A percentile compares a stretch with the other conserved stretches of the same genome.
phyloP scores from a whole-genome alignment of 2,888 invertebrate genomes.

The Ichneumoninae sp. region DNA sequence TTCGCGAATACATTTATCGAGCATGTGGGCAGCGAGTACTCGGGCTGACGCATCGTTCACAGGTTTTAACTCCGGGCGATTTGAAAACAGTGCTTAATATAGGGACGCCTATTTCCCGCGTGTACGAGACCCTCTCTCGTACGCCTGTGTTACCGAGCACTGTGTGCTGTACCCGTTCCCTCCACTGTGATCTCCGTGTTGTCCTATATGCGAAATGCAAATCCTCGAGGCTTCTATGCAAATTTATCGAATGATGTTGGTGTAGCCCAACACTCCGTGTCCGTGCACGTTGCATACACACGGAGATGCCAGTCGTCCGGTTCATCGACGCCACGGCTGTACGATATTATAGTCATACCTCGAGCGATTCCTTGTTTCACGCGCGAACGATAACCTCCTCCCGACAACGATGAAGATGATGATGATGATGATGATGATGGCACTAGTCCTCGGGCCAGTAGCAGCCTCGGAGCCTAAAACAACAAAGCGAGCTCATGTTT shows the following conservation, averaged over 20 bases:
- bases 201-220: slow-evolving; percentile 56
- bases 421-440: slow-evolving; percentile 55
- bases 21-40: slow-evolving; percentile 26
- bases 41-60: slow-evolving; percentile 56
- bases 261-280: slow-evolving; percentile 36
- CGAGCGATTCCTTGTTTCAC: slow-evolving; percentile 78
- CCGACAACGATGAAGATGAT: slow-evolving; percentile 66
- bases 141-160: slow-evolving; percentile 8
- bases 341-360: slow-evolving; percentile 52
- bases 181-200: slow-evolving; percentile 34
- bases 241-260: slow-evolving; percentile 50
- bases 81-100: slow-evolving; percentile 55
- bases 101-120: slow-evolving; percentile 58
- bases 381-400: slow-evolving; percentile 75
- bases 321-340: slow-evolving; percentile 32
- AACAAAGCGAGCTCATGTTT: slow-evolving; percentile 72
- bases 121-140: slow-evolving; percentile 16
- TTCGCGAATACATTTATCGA: slow-evolving; percentile 15
- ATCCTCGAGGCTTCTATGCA: slow-evolving; percentile 57
- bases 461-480: slow-evolving; percentile 70
- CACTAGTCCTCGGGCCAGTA: slow-evolving; percentile 43
- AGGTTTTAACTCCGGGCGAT: slow-evolving; percentile 47
- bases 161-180: slow-evolving; percentile 1
- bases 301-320: slow-evolving; percentile 17
- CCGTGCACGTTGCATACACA: not conserved